Evolutionary conservation across 2,888 invertebrate species (phyloP).

Genomic region (Leucophenga montana): DNA sequence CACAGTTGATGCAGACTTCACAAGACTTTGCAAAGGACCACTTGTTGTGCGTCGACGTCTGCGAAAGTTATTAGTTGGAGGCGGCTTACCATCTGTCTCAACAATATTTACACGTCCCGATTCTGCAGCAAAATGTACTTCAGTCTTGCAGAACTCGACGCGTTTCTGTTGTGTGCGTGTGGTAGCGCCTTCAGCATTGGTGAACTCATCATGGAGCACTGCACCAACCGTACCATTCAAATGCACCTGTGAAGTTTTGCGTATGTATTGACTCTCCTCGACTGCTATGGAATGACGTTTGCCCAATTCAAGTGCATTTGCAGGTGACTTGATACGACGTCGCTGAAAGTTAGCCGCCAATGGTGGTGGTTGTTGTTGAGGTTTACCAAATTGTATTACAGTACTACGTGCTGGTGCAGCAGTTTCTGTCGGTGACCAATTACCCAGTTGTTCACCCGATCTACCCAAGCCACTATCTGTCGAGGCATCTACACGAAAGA

Average conservation of each 20-base stretch:
- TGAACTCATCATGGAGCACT: conserved; percentile 2
- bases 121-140: conserved; percentile 89
- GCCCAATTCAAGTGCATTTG: conserved; percentile 44
- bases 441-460: conserved; percentile 80
- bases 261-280: conserved; percentile 75
- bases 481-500: conserved; percentile 80
- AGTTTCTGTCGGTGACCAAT: conserved; percentile 70
- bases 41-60: conserved; percentile 76
- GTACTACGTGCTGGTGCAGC: conserved; percentile 56
- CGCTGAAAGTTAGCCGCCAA: conserved; percentile 10
- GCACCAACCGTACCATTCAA: conserved; percentile 59
- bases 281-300: conserved; percentile 77
- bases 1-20: conserved; percentile 54
- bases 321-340: not conserved
- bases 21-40: conserved; percentile 68
- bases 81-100: conserved; percentile 90
- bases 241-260: conserved; percentile 69
- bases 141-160: conserved; percentile 90
- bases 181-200: conserved; percentile 15
- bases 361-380: conserved; percentile 27
- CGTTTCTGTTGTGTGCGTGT: conserved; percentile 76
- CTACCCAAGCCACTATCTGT: conserved; percentile 85
- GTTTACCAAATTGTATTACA: conserved; percentile 69
- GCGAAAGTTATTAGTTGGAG: conserved; percentile 86
- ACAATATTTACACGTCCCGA: conserved; percentile 90